Conservation (phyloP, 1,140 invertebrate species). For the Papilio glaucus region DNA sequence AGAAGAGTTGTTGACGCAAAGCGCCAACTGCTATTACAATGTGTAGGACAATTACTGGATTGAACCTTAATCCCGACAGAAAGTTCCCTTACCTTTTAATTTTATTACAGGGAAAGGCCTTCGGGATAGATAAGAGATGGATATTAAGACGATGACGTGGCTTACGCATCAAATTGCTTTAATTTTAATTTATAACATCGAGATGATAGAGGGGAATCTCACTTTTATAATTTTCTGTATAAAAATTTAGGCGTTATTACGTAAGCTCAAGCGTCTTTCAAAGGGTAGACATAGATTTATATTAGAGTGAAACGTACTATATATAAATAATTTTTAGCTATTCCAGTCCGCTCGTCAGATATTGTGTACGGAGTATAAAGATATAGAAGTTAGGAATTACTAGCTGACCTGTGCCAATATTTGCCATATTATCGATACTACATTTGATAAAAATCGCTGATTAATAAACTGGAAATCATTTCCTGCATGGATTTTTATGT, state of each 20-base stretch:
- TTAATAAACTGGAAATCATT: no score
- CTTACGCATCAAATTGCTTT: neutral
- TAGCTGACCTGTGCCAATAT: no score
- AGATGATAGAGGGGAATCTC: slow-evolving; percentile 16
- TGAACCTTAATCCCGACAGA: slow-evolving; percentile 20
- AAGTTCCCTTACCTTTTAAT: slow-evolving; percentile 35
- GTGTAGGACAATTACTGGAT: slow-evolving; percentile 27
- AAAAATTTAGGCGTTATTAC: neutral
- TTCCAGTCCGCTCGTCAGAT: no score
- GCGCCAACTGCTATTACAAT: neutral
- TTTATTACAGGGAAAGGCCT: slow-evolving; percentile 30
- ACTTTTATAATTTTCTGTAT: slow-evolving; percentile 8
- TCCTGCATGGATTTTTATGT: no score
- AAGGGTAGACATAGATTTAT: no score
- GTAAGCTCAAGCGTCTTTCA: no score
- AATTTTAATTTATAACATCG: slow-evolving; percentile 19
- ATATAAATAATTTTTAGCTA: no score
- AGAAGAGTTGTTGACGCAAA: neutral
- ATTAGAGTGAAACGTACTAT: no score
- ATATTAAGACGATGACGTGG: slow-evolving; percentile 13
- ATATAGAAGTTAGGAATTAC: no score
- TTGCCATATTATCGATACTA: no score
- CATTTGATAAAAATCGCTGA: no score
- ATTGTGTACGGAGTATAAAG: no score
- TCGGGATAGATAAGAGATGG: slow-evolving; percentile 28